Conservation (phyloP, 2,113 vertebrate species). For the Perccottus glenii region DNA sequence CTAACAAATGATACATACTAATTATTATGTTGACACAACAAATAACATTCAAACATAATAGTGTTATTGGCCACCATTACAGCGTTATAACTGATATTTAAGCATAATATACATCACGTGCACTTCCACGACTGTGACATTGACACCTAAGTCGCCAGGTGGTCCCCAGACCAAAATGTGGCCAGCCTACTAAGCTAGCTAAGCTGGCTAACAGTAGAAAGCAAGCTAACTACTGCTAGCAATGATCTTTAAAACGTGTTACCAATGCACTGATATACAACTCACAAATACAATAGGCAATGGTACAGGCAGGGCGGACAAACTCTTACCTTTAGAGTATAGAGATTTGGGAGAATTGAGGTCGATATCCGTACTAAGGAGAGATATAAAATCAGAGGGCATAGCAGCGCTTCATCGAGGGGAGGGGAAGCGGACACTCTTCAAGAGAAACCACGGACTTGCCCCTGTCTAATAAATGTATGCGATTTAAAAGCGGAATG, state of each 20-base stretch:
- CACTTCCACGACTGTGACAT: slow-evolving; percentile 26
- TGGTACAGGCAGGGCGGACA: not conserved
- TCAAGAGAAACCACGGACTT: slow-evolving; percentile 57
- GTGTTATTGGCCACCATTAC: not conserved
- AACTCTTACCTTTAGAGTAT: slow-evolving; percentile 90
- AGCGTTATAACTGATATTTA: not conserved
- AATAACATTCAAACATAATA: not conserved
- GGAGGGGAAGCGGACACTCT: slow-evolving; percentile 77
- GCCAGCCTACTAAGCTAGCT: slow-evolving; percentile 64
- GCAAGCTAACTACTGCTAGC: slow-evolving; percentile 67
- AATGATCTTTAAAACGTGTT: slow-evolving; percentile 60
- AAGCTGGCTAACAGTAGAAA: slow-evolving; percentile 55
- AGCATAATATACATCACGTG: not conserved
- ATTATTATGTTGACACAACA: slow-evolving; percentile 2
- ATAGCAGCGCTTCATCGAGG: slow-evolving; percentile 86
- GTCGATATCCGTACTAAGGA: slow-evolving; percentile 93
- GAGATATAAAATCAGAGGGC: slow-evolving; percentile 97
- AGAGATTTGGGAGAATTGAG: slow-evolving; percentile 93
- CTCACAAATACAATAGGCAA: not conserved
- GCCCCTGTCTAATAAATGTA: slow-evolving; percentile 38
- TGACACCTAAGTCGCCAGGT: slow-evolving; percentile 32
- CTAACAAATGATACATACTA: slow-evolving; percentile 4
- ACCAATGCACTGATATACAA: slow-evolving; percentile 27
- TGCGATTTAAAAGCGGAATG: slow-evolving; percentile 54
- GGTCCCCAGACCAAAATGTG: slow-evolving; percentile 33